Base-by-base conservation (phyloP, 2,888 invertebrate species). In the Drosophila flavopinicola region DNA sequence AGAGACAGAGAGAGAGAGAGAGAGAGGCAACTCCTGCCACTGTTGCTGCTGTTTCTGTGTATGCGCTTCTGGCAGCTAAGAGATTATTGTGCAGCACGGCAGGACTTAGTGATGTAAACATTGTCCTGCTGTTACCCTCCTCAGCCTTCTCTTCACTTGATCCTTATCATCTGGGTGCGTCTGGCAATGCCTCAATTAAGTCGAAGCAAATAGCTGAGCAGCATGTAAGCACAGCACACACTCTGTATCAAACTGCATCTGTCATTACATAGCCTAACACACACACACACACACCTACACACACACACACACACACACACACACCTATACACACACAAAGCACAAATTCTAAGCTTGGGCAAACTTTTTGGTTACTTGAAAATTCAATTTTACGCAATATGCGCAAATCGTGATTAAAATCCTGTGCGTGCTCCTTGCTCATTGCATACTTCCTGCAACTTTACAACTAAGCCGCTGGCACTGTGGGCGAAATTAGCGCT, bases 351-450 rank as follows among this genome's bases (percentile, higher is more conserved):
- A 37, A 44, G 60, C 29, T 35, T 37, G 32, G 33, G 33, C 25
- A 66, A 64, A 59, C 42, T 75, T 71, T 75, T 76, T 66, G 71
- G 78, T 61, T 80, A 84, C 75, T 76, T 74, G 74, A 74, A 88
- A 88, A 85, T 86, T 87, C 78, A 87, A 88, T 87, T 88, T 87
- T 85, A 85, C 87, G 88, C 87, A 80, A 85, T 72, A 80, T 83
- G 88, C 84, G 74, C 86, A 87, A 87, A 88, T 80, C 83, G 70
- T 79, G 83, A 85, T 85, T 84, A 85, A 78, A 85, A 75, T 82
- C 75, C 64, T 45, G 75, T 64, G 74, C 78, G 73, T 66, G 61
- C 44, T 30, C 11, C 68, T 63, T 42, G 44, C 57, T 51, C 70
- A 73, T 70, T 69, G 70, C 80, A 57, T 58, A 75, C 65, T 79